Base-by-base conservation (phyloP, 2,797 vertebrate species). In the Sylvilagus floridanus region DNA sequence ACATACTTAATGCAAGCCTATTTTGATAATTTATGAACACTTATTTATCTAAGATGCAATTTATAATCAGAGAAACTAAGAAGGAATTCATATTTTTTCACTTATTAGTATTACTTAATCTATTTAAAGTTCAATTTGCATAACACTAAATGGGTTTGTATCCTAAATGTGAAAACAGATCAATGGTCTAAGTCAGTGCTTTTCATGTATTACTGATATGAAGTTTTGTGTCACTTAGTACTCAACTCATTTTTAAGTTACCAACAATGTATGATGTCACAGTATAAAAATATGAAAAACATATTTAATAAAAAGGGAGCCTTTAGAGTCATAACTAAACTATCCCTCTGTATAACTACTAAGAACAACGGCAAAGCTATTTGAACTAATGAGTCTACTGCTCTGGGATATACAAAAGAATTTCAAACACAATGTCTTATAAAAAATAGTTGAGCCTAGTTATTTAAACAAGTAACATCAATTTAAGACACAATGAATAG, bases 11-110 rank as follows among this genome's bases (percentile, higher is more conserved):
- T 17, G 2, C 0, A 79, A 72, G 2, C 6, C 14, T 35, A 42
- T 22, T 88, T 54, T 71, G 26, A 89, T 77, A 32, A 93, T 57
- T 63, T 73, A 83, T 57, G 47, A 90, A 42, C 5, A 88, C 17
- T 71, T 54, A 90, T 78, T 84, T 82, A 76, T 88, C 22, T 75
- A 85, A 57, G 90, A 86, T 13, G 13, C 19, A 92, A 76, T 76
- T 92, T 1, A 88, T 9, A n/a, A 52, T 21, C 72, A 57, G 10
- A 73, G 17, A 79, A 11, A 76, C 11, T 35, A 82, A 4, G 4
- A 92, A 82, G 72, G 93, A 76, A 50, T 54, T 22, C 7, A 91
- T 69, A 24, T 28, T 90, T 9, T 85, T 57, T 21, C 8, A n/a
- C 35, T 54, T 52, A 77, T 54, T 42, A 72, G 54, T 21, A 86